Evolutionary conservation across 2,888 invertebrate genomes (phyloP).

Genomic region (Lamproptera curius): DNA sequence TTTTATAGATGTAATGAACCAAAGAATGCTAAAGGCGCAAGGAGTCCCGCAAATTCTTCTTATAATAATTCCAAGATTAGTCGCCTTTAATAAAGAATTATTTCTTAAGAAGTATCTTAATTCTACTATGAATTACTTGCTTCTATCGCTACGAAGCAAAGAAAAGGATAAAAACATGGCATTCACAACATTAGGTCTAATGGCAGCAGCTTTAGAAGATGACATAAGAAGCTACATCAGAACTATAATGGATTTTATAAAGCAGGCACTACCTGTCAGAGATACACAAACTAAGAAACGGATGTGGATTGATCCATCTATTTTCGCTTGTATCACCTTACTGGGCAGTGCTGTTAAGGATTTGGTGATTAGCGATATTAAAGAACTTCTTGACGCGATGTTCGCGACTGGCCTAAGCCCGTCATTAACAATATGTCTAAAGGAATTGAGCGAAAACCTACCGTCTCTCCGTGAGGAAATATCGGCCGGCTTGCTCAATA

Average conservation of each 20-base stretch:
- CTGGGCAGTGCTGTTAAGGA: slow-evolving; percentile 92
- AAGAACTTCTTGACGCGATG: slow-evolving; percentile 93
- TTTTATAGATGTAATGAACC: slow-evolving; percentile 85
- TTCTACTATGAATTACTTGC: slow-evolving; percentile 86
- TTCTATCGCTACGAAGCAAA: slow-evolving; percentile 86
- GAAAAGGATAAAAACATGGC: slow-evolving; percentile 93
- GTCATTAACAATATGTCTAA: slow-evolving; percentile 92
- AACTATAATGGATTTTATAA: slow-evolving; percentile 91
- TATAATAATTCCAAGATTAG: slow-evolving; percentile 92
- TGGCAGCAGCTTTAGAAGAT: slow-evolving; percentile 92
- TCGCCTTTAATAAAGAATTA: slow-evolving; percentile 92
- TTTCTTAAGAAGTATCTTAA: slow-evolving; percentile 88
- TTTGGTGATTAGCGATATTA: slow-evolving; percentile 86
- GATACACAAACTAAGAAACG: slow-evolving; percentile 88
- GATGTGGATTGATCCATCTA: slow-evolving; percentile 87
- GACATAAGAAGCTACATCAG: slow-evolving; percentile 89
- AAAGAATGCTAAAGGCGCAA: slow-evolving; percentile 84
- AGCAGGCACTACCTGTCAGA: slow-evolving; percentile 85
- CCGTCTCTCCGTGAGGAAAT: slow-evolving; percentile 93
- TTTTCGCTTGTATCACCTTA: slow-evolving; percentile 95
- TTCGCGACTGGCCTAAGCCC: slow-evolving; percentile 94
- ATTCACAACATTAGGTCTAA: slow-evolving; percentile 92
- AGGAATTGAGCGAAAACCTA: slow-evolving; percentile 92
- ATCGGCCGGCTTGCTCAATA: slow-evolving; percentile 93
- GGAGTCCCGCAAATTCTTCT: slow-evolving; percentile 93